phyloP scores from a whole-genome alignment of 2,888 invertebrate genomes.

The Nematopogon swammerdamellus region DNA sequence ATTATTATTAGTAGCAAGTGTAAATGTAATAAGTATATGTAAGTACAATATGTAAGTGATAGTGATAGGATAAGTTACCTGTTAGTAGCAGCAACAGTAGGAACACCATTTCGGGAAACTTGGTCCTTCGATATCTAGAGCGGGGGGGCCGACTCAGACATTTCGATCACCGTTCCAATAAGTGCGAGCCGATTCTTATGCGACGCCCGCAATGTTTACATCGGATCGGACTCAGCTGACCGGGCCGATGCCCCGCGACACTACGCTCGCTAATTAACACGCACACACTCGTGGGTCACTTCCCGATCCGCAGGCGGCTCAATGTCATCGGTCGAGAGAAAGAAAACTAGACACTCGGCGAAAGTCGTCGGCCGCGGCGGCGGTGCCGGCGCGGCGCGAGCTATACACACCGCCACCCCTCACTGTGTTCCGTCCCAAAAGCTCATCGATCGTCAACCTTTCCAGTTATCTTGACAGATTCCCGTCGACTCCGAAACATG shows the following conservation, averaged over 20 bases:
- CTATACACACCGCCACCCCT: background rate
- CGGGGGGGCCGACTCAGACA: background rate
- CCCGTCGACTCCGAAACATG: constrained; percentile 29
- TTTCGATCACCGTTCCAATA: background rate
- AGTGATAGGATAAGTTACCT: constrained; percentile 24
- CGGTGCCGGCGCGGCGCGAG: background rate
- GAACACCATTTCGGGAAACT: constrained; percentile 34
- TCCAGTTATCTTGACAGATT: background rate
- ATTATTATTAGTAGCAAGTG: too few species aligned
- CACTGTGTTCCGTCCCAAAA: background rate
- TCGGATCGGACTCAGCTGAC: constrained; percentile 47
- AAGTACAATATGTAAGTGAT: too few species aligned
- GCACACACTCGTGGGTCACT: constrained; percentile 49
- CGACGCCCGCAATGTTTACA: constrained; percentile 42
- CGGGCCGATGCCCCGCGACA: constrained; percentile 19
- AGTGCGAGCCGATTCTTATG: background rate
- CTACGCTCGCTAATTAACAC: constrained; percentile 42
- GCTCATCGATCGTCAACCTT: background rate
- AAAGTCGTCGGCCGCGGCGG: constrained; percentile 28
- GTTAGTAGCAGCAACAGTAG: constrained; percentile 37
- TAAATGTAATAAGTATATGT: too few species aligned
- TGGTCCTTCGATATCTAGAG: background rate
- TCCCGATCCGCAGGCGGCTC: constrained; percentile 47
- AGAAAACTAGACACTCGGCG: constrained; percentile 45
- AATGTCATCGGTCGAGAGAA: constrained; percentile 52